phyloP scores from a whole-genome alignment of 2,888 invertebrate genomes.

The Dromius quadrimaculatus region DNA sequence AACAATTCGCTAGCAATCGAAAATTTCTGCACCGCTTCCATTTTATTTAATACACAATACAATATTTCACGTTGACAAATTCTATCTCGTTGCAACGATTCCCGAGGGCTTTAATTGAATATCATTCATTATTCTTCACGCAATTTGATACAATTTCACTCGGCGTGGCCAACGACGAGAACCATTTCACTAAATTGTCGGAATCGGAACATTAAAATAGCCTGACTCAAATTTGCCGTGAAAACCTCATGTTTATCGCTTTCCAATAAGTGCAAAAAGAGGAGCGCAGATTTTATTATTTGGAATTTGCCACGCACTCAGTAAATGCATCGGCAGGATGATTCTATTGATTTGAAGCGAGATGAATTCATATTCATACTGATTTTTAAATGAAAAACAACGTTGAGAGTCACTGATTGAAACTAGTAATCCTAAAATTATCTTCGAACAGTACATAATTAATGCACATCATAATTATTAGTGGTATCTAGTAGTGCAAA shows the following conservation, averaged over 20 bases:
- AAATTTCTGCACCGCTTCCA: not conserved
- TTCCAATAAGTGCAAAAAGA: conserved; percentile 43
- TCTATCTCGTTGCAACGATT: not conserved
- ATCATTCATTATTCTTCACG: conserved; percentile 48
- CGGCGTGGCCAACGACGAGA: not conserved
- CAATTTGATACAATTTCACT: conserved; percentile 43
- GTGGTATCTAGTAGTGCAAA: conserved; percentile 1
- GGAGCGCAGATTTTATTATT: no score
- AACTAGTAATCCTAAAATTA: no score
- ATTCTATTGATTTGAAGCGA: no score
- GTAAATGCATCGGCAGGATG: no score
- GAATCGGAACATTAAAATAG: conserved; percentile 42
- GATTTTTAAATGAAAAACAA: no score
- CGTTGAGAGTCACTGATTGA: no score
- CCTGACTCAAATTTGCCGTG: conserved; percentile 43
- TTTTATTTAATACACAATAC: conserved; percentile 35
- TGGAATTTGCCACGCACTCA: no score
- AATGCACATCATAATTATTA: conserved; percentile 19
- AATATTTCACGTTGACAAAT: conserved; percentile 29
- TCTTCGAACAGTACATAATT: conserved; percentile 11
- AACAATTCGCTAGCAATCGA: not conserved
- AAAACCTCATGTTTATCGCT: conserved; percentile 50
- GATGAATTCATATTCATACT: no score
- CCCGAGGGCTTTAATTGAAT: conserved; percentile 42
- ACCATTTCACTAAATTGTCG: conserved; percentile 48